Evolutionary conservation across 2,113 vertebrate genomes (phyloP), one percentile per base, ranked within the genome.

Genomic region (Struthidea cinerea): DNA sequence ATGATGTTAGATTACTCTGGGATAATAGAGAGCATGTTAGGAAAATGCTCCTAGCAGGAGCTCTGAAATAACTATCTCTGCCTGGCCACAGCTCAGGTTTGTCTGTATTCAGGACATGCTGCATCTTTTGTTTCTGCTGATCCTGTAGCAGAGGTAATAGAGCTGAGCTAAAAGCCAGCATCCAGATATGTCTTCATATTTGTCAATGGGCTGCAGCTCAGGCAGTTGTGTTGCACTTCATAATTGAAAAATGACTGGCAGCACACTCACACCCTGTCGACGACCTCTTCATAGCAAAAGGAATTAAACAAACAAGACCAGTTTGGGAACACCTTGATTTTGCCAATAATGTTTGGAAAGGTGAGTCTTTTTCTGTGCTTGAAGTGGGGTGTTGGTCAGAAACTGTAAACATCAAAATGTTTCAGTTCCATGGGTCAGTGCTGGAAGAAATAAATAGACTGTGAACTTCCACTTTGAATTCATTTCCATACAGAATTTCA

Each of bases 191-290:
- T 53, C 41, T 80, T 41, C 41, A 16, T 56, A 46, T 76, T 91
- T 80, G 65, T 28, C 70, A 47, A 1, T 32, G 41, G 53, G 44
- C 56, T 68, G 53, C 52, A 49, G 61, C 39, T 90, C 35, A 71
- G 61, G 37, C 82, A 44, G 9, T 69, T 37, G 37, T 37, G 21
- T 42, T 93, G 37, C 32, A 39, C 50, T 73, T 80, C n/a, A 30
- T 85, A 77, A 74, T 4, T 83, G 53, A 82, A 83, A 90, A 90
- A 65, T 68, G 52, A 26, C 61, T 82, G 44, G 33, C 65, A 87
- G 49, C 2, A 2, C 39, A 11, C 20, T 70, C 50, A 9, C 33
- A 53, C 5, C 15, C 16, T 18, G 3, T 59, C 3, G 0, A 46
- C 0, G 7, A 84, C 16, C 44, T 23, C 53, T 76, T 71, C 26